These are phyloP conservation scores for Asarcornis scutulata DNA, from an alignment of 2,113 vertebrate species.

Conservation along the genomic window DNA sequence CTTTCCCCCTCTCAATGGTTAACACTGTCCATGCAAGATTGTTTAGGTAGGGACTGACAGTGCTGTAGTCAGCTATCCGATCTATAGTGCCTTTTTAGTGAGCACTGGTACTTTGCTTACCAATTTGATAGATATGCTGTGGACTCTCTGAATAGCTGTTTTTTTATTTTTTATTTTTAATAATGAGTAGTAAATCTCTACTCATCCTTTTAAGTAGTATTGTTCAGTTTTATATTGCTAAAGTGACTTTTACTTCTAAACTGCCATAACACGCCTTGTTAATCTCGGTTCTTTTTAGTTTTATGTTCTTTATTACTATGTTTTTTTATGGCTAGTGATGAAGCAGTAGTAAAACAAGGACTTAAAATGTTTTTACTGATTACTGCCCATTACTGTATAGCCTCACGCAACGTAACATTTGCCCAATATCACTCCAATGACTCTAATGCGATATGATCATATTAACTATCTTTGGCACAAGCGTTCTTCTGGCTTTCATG, in stretches of 20 bases:
- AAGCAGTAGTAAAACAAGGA: constrained; percentile 22
- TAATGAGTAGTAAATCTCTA: neutral
- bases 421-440: neutral
- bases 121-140: neutral
- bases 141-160: neutral
- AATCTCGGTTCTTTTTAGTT: constrained; percentile 21
- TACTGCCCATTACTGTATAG: constrained; percentile 7
- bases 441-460: neutral
- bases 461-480: neutral
- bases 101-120: neutral
- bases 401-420: constrained; percentile 17
- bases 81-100: neutral
- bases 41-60: neutral
- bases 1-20: neutral
- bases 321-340: constrained; percentile 20
- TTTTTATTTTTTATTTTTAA: neutral
- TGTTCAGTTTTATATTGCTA: constrained; percentile 14
- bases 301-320: constrained; percentile 27
- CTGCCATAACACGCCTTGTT: neutral
- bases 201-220: neutral
- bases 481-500: neutral
- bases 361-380: constrained; percentile 44
- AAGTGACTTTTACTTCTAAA: constrained; percentile 40
- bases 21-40: neutral
- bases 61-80: neutral